Evolutionary conservation across 2,113 vertebrate genomes (phyloP), one percentile per base, ranked within the genome.

Genomic region (Globicephala melas): DNA sequence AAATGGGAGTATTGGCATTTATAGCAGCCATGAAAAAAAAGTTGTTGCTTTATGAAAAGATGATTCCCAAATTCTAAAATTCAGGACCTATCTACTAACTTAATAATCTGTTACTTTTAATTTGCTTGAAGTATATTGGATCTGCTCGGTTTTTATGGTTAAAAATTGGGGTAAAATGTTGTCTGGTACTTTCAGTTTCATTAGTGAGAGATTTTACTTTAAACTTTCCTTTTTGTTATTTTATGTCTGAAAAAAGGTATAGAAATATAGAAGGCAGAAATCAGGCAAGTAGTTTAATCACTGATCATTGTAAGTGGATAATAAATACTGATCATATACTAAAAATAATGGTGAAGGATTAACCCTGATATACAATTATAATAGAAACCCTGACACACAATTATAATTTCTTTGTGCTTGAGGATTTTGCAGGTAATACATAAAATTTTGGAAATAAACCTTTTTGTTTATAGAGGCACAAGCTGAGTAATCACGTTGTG

Each of bases 161-260:
- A 97, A 97, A 76, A 97, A 97, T 94, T 98, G 97, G 95, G 91
- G 21, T 97, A 91, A 98, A 98, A 76, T 84, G 71, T 71, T 97
- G 55, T 11, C 47, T 97, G 81, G 0, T 97, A 81, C 96, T 92
- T 93, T 90, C 33, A 38, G 76, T 97, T 97, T 93, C 62, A 65
- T 96, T 91, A 96, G 92, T 94, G 94, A 94, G 55, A 98, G 79
- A 50, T 94, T 79, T 12, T 97, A 96, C 96, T 92, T 98, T 98
- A 97, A 98, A 98, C 55, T 93, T 96, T 97, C 95, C 94, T 98
- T 98, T 98, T 98, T 92, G 97, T 98, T 62, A 87, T 99, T 36
- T 98, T 97, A 97, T 98, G 89, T 98, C 95, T 99, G 98, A 96
- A 99, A 98, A 98, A 98, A 98, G 97, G 97, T 98, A 98, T 97